Evolutionary conservation across 1,140 invertebrate species (phyloP).

Genomic region (Hylaeus anthracinus): DNA sequence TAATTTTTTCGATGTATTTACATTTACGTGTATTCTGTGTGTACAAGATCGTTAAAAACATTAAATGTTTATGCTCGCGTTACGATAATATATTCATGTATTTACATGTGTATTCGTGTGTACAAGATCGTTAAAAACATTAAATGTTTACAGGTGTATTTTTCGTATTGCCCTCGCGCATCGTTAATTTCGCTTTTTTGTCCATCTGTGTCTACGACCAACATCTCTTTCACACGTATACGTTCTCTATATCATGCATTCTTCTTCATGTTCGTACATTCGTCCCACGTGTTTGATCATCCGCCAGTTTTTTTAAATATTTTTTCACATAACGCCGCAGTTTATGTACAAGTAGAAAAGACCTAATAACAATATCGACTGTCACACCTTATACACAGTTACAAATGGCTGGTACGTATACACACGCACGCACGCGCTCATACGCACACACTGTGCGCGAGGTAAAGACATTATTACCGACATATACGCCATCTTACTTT

Average conservation of each 20-base stretch:
- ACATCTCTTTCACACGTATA: constrained; percentile 42
- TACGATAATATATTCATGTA: constrained; percentile 76
- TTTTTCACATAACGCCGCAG: constrained; percentile 60
- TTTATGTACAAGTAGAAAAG: constrained; percentile 75
- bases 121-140: constrained; percentile 79
- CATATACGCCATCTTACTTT: constrained; percentile 5
- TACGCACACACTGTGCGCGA: constrained; percentile 20
- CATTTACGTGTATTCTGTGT: constrained; percentile 77
- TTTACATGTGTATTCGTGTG: constrained; percentile 77
- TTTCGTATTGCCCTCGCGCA: constrained; percentile 53
- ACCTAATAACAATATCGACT: constrained; percentile 54
- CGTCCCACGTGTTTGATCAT: constrained; percentile 9
- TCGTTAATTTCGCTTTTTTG: constrained; percentile 34
- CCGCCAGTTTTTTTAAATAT: constrained; percentile 45
- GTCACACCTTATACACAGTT: constrained; percentile 52
- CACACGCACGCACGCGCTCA: not conserved
- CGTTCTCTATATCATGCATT: constrained; percentile 14
- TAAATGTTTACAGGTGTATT: constrained; percentile 72
- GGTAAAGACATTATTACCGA: constrained; percentile 13
- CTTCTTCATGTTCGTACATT: not conserved
- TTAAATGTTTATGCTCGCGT: constrained; percentile 79
- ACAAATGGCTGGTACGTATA: constrained; percentile 46
- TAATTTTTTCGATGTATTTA: constrained; percentile 78
- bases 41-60: constrained; percentile 80
- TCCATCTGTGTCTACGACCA: constrained; percentile 10